phyloP scores from a whole-genome alignment of 2,113 vertebrate genomes.

The Antechinus stuartii region DNA sequence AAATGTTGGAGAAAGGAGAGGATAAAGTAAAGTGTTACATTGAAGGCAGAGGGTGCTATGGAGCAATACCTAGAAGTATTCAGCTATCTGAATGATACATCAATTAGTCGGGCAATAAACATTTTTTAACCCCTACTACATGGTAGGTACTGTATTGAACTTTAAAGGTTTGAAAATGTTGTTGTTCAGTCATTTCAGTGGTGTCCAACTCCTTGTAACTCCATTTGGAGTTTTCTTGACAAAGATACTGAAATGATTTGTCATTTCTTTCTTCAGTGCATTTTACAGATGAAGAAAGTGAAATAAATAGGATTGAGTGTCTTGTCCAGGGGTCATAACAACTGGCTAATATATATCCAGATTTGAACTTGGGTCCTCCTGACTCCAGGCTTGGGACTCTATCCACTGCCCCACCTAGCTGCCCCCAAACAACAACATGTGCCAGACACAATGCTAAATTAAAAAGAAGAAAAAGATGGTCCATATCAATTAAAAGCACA shows the following conservation, averaged over 20 bases:
- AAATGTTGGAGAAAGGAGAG: not conserved
- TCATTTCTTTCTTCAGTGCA: not conserved
- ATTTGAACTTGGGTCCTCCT: too few species aligned
- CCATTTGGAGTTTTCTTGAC: not conserved
- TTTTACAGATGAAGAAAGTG: too few species aligned
- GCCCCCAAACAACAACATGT: too few species aligned
- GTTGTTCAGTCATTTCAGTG: not conserved
- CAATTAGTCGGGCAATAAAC: not conserved
- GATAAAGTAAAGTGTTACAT: not conserved
- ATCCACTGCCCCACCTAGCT: not conserved
- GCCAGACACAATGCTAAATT: not conserved
- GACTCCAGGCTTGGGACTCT: not conserved
- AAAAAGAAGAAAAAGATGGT: not conserved
- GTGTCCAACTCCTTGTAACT: not conserved
- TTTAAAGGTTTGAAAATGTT: not conserved
- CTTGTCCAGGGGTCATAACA: not conserved
- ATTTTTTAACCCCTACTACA: not conserved
- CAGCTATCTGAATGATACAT: not conserved
- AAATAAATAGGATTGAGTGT: not conserved
- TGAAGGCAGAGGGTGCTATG: not conserved
- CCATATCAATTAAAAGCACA: not conserved
- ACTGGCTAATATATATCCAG: not conserved
- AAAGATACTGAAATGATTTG: not conserved
- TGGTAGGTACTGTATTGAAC: not conserved
- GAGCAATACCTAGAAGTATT: not conserved